Evolutionary conservation across 2,888 invertebrate species (phyloP).

Genomic region (Parnassius smintheus): DNA sequence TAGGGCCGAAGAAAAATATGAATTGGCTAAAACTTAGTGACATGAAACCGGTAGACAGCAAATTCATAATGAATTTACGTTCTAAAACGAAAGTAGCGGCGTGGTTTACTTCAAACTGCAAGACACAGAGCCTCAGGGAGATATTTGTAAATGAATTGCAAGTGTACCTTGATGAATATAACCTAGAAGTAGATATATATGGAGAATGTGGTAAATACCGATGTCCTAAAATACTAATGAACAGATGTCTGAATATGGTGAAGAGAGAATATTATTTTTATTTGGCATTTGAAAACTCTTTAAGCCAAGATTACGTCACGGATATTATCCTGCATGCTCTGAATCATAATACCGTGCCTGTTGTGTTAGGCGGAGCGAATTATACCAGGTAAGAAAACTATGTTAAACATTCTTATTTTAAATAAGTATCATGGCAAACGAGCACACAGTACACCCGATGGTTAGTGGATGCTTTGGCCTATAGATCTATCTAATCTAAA

Average conservation of each 20-base stretch:
- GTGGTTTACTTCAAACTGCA: slow-evolving; percentile 62
- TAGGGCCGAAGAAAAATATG: slow-evolving; percentile 49
- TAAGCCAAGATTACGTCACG: slow-evolving; percentile 66
- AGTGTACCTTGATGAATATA: slow-evolving; percentile 41
- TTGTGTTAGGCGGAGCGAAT: slow-evolving; percentile 85
- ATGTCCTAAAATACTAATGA: slow-evolving; percentile 49
- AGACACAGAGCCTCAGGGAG: slow-evolving; percentile 52
- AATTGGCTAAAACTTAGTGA: slow-evolving; percentile 46
- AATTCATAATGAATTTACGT: slow-evolving; percentile 40
- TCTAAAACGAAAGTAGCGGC: slow-evolving; percentile 47
- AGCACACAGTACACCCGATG: too few species aligned
- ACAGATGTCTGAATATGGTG: slow-evolving; percentile 46
- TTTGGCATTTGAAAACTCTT: slow-evolving; percentile 62
- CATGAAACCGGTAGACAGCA: slow-evolving; percentile 43
- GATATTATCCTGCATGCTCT: slow-evolving; percentile 64
- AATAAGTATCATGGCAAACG: background rate
- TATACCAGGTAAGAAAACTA: slow-evolving; percentile 65
- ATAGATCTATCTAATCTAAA: too few species aligned
- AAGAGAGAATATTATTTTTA: slow-evolving; percentile 60
- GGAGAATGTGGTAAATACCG: slow-evolving; percentile 52
- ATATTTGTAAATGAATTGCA: slow-evolving; percentile 42
- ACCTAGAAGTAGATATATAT: slow-evolving; percentile 50
- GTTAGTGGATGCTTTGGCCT: too few species aligned
- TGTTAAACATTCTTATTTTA: background rate
- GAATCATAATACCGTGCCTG: slow-evolving; percentile 83